Conservation (phyloP, 2,113 vertebrate genomes). For the Chloebia gouldiae region DNA sequence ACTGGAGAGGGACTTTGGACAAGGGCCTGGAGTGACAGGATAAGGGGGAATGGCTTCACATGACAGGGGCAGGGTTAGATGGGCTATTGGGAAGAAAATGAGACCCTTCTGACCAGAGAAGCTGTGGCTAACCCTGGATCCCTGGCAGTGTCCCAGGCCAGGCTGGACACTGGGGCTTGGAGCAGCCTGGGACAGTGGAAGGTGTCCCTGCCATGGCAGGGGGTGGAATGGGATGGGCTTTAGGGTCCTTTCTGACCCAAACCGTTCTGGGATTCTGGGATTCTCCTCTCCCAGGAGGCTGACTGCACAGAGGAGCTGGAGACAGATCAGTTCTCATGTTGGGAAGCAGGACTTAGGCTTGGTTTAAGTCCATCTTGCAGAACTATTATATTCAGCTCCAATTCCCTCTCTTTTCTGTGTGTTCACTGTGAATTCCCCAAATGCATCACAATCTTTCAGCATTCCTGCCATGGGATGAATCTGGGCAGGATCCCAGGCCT, state of each 20-base stretch:
- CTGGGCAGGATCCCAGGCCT: background rate
- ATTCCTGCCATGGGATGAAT: background rate
- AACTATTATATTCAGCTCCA: background rate
- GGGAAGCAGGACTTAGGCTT: background rate
- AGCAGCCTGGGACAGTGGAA: background rate
- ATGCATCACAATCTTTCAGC: background rate
- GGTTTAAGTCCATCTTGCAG: background rate
- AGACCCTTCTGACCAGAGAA: background rate
- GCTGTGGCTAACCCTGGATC: background rate
- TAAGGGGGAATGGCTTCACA: background rate
- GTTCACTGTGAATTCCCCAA: background rate
- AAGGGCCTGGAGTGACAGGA: background rate
- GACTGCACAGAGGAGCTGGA: background rate
- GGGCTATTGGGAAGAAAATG: background rate
- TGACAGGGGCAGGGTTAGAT: background rate
- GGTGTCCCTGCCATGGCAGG: background rate
- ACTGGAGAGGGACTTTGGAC: background rate
- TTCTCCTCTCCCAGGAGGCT: background rate
- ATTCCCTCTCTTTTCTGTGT: background rate
- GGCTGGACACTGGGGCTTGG: rapidly evolving
- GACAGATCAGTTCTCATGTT: background rate
- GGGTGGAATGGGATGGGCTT: too few species aligned
- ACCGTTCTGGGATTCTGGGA: background rate
- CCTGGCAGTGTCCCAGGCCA: background rate
- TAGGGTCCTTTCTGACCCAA: background rate